Conservation (phyloP, 2,888 invertebrate species). For the Megaustenia siamemsis region DNA sequence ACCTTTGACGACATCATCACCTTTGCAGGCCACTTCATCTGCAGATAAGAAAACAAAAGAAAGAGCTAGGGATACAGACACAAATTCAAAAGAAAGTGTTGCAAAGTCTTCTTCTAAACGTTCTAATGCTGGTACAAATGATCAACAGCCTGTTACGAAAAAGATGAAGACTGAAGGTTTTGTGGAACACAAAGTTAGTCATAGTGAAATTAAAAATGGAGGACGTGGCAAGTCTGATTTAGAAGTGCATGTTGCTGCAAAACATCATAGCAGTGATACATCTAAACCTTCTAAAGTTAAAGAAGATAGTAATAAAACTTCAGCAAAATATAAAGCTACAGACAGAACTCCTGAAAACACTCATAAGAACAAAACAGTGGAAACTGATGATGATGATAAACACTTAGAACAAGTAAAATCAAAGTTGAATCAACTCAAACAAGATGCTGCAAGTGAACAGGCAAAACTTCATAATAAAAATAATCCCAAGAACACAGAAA, state of each 20-base stretch:
- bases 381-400: constrained; percentile 19
- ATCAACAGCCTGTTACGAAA: constrained; percentile 5
- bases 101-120: constrained; percentile 11
- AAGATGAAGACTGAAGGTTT: constrained; percentile 9
- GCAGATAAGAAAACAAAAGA: not conserved
- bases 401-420: constrained; percentile 5
- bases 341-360: not conserved
- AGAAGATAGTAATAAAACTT: not conserved
- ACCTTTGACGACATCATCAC: not conserved
- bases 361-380: not conserved
- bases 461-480: not conserved
- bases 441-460: not conserved
- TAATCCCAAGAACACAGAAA: not conserved
- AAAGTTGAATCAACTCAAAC: constrained; percentile 31
- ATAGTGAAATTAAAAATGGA: not conserved
- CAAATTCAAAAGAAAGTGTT: not conserved
- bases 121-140: not conserved
- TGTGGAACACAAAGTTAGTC: not conserved
- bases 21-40: not conserved
- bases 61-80: too few species aligned
- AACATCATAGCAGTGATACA: not conserved
- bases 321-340: not conserved
- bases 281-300: not conserved
- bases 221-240: not conserved
- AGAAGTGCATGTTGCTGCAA: not conserved